phyloP scores from a whole-genome alignment of 2,888 invertebrate genomes.

The Conomelus anceps region DNA sequence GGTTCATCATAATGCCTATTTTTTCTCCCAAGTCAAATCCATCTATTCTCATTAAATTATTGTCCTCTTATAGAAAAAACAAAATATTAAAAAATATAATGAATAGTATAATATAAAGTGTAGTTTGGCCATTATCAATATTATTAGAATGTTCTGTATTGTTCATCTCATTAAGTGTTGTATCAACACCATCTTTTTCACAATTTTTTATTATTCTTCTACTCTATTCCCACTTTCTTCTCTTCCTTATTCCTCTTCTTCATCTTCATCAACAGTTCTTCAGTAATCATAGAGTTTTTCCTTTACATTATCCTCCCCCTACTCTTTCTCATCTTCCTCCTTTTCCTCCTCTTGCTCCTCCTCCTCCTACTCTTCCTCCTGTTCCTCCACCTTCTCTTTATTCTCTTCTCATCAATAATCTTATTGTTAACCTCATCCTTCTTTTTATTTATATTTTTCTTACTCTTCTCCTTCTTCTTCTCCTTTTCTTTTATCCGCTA shows the following conservation, averaged over 20 bases:
- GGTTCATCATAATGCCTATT: too few species aligned
- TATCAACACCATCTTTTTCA: neutral
- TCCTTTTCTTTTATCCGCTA: neutral
- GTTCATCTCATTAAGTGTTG: too few species aligned
- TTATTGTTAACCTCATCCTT: neutral
- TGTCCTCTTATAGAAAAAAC: too few species aligned
- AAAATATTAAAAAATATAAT: too few species aligned
- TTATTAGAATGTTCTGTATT: too few species aligned
- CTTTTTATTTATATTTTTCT: neutral
- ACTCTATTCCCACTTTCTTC: neutral
- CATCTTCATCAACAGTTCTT: neutral
- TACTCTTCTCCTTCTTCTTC: constrained; percentile 25
- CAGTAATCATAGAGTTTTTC: too few species aligned
- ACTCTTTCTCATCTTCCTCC: neutral
- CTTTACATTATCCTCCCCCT: neutral
- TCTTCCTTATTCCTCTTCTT: neutral
- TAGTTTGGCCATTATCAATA: too few species aligned
- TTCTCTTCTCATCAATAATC: neutral
- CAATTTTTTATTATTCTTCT: neutral
- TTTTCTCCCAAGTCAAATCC: too few species aligned
- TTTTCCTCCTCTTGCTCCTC: neutral
- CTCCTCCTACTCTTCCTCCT: neutral
- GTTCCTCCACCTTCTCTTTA: neutral
- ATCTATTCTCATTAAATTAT: too few species aligned
- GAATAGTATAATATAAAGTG: too few species aligned